Evolutionary conservation across 1,140 invertebrate genomes (phyloP).

Genomic region (Aethina tumida): DNA sequence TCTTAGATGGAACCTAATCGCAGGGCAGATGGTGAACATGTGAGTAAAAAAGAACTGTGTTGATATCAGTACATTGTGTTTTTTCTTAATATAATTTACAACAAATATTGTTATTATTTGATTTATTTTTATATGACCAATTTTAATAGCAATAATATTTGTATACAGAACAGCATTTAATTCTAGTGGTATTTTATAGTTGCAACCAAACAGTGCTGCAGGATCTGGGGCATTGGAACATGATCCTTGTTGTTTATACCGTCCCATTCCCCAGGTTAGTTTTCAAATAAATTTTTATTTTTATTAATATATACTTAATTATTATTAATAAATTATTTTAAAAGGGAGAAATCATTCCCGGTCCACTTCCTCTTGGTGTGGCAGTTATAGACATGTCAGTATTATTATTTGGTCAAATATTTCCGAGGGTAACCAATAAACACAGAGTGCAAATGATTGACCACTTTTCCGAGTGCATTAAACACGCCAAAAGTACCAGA

Average conservation of each 20-base stretch:
- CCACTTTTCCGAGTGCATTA: slow-evolving; percentile 92
- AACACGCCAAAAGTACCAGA: slow-evolving; percentile 79
- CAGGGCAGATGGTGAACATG: slow-evolving; percentile 60
- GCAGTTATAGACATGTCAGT: slow-evolving; percentile 94
- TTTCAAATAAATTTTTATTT: slow-evolving; percentile 23
- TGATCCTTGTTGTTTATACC: slow-evolving; percentile 85
- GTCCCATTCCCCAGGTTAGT: slow-evolving; percentile 49
- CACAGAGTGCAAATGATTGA: slow-evolving; percentile 94
- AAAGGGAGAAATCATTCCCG: slow-evolving; percentile 55
- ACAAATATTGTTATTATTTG: no score
- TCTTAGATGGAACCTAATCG: slow-evolving; percentile 65
- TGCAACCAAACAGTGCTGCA: slow-evolving; percentile 84
- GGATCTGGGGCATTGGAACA: slow-evolving; percentile 94
- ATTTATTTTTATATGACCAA: slow-evolving; percentile 2
- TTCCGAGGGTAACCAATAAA: slow-evolving; percentile 88
- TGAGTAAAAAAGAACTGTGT: slow-evolving; percentile 43
- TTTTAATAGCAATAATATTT: slow-evolving; percentile 2
- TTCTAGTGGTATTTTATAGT: slow-evolving; percentile 42
- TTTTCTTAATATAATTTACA: no score
- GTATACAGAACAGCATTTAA: background rate
- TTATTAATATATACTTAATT: background rate
- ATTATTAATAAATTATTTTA: slow-evolving; percentile 13
- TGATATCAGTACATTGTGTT: slow-evolving; percentile 7
- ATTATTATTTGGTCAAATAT: slow-evolving; percentile 85
- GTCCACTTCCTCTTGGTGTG: slow-evolving; percentile 89